These are phyloP conservation scores for Aspidoscelis tigris DNA, from an alignment of 2,113 vertebrate species.

Conservation along the genomic window DNA sequence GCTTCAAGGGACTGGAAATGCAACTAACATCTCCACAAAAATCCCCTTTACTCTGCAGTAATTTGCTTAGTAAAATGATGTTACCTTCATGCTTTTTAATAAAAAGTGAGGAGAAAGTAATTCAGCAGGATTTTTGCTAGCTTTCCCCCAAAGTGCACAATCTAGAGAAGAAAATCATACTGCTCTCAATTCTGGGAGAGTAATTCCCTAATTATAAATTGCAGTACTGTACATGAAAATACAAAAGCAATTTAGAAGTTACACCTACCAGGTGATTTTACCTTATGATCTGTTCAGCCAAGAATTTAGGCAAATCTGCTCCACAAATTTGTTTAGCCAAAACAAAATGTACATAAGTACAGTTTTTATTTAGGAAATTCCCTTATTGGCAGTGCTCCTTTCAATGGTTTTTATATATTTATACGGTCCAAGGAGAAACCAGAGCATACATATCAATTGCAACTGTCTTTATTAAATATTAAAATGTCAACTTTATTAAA, in stretches of 20 bases:
- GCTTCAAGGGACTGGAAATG: conserved; percentile 9
- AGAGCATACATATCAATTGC: neutral
- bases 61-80: conserved; percentile 16
- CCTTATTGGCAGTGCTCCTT: neutral
- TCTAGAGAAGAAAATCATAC: neutral
- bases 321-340: conserved; percentile 6
- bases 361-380: conserved; percentile 4
- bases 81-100: neutral
- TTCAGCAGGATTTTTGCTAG: neutral
- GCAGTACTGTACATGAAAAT: neutral
- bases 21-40: neutral
- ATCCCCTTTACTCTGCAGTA: neutral
- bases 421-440: too few species aligned
- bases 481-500: neutral
- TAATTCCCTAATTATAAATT: conserved; percentile 26
- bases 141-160: neutral
- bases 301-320: conserved; percentile 16
- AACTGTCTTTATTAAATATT: too few species aligned
- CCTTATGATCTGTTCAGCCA: neutral
- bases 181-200: neutral
- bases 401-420: too few species aligned
- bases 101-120: conserved; percentile 17
- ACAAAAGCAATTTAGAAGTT: conserved; percentile 25
- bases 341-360: neutral
- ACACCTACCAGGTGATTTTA: conserved; percentile 20